phyloP scores from a whole-genome alignment of 2,113 vertebrate species.

The Toxotes jaculatrix region DNA sequence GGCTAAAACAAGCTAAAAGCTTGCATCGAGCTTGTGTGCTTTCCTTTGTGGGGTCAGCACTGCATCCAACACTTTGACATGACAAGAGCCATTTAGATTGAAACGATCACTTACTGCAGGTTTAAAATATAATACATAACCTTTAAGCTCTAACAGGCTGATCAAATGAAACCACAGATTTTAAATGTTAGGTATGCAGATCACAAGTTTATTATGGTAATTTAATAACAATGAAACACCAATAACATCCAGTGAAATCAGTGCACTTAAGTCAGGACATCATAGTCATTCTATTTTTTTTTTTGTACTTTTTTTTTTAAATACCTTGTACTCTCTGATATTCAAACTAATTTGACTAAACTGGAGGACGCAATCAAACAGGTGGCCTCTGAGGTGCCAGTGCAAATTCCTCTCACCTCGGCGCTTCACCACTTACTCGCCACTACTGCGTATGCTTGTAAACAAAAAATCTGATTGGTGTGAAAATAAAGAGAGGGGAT shows the following conservation, averaged over 20 bases:
- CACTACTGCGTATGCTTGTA: constrained; percentile 23
- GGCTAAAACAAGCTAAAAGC: not conserved
- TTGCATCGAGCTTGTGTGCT: not conserved
- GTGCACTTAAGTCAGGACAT: constrained; percentile 10
- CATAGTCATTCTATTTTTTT: not conserved
- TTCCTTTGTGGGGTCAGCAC: not conserved
- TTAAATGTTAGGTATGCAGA: constrained; percentile 51
- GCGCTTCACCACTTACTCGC: constrained; percentile 20
- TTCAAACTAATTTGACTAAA: constrained; percentile 1
- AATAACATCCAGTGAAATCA: constrained; percentile 31
- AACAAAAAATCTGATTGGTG: constrained; percentile 64
- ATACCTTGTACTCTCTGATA: not conserved
- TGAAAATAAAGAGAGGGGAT: constrained; percentile 41
- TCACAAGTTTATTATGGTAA: constrained; percentile 63
- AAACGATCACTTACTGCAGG: not conserved
- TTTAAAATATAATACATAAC: not conserved
- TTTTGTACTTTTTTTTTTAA: not conserved
- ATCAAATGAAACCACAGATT: constrained; percentile 24
- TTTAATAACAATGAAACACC: constrained; percentile 51
- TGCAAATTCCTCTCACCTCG: constrained; percentile 49
- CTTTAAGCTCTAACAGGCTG: not conserved
- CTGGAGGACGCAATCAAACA: constrained; percentile 40
- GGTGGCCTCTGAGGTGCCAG: constrained; percentile 51
- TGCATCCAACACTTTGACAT: not conserved
- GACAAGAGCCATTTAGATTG: not conserved